phyloP scores from a whole-genome alignment of 2,888 invertebrate species.

The Patella pellucida region DNA sequence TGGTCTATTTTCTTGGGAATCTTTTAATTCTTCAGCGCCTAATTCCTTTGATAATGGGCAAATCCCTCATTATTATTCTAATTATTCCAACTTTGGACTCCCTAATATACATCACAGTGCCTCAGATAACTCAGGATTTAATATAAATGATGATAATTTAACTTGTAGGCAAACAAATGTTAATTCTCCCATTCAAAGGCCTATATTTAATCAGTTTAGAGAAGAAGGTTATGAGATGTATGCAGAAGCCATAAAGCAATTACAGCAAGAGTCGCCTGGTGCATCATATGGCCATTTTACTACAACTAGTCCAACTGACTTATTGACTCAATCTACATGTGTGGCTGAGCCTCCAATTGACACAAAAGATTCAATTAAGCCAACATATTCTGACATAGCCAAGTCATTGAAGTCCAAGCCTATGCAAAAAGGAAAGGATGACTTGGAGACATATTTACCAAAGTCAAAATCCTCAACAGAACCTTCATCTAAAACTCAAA shows the following conservation, averaged over 20 bases:
- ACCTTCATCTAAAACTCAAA: constrained; percentile 22
- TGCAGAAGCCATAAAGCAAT: constrained; percentile 47
- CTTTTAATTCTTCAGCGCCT: constrained; percentile 25
- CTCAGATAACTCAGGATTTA: constrained; percentile 15
- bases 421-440: constrained; percentile 24
- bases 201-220: constrained; percentile 23
- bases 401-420: constrained; percentile 51
- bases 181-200: not conserved
- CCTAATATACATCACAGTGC: constrained; percentile 9
- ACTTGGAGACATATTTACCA: constrained; percentile 4
- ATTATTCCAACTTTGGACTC: constrained; percentile 3
- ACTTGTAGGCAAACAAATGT: not conserved
- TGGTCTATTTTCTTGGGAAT: constrained; percentile 30
- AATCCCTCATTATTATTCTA: constrained; percentile 4
- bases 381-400: constrained; percentile 64
- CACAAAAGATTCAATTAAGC: constrained; percentile 40
- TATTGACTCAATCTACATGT: constrained; percentile 12
- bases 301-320: constrained; percentile 21
- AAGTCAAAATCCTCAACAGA: constrained; percentile 9
- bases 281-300: constrained; percentile 54
- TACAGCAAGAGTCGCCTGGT: constrained; percentile 35
- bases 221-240: constrained; percentile 51
- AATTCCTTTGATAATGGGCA: not conserved
- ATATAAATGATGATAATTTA: not conserved
- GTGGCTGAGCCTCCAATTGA: constrained; percentile 5